phyloP scores from a whole-genome alignment of 2,888 invertebrate genomes.

The Dryocosmus kuriphilus region DNA sequence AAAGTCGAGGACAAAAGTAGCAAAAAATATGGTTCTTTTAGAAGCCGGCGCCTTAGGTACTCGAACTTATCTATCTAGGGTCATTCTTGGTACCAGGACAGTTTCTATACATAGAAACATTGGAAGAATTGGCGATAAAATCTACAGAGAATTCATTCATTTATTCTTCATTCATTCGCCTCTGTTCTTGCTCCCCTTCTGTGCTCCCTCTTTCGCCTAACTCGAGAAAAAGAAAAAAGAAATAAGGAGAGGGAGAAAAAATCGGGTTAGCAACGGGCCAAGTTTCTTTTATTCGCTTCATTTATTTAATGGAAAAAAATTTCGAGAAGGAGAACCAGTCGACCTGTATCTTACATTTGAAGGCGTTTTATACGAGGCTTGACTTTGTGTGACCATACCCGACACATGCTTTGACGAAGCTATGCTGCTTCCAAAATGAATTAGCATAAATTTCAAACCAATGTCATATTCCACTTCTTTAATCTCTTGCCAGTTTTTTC shows the following conservation, averaged over 20 bases:
- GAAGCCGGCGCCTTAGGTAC: constrained; percentile 45
- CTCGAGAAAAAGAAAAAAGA: constrained; percentile 21
- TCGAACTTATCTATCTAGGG: constrained; percentile 52
- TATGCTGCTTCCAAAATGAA: constrained; percentile 20
- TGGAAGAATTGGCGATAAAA: constrained; percentile 70
- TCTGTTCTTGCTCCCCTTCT: constrained; percentile 34
- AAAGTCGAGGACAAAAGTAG: constrained; percentile 40
- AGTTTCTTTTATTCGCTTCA: constrained; percentile 16
- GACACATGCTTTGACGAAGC: constrained; percentile 37
- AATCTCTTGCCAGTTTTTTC: constrained; percentile 6
- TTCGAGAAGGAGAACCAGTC: constrained; percentile 30
- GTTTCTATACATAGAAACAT: constrained; percentile 65
- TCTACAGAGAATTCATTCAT: constrained; percentile 72
- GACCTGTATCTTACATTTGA: constrained; percentile 25
- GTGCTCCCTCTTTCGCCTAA: constrained; percentile 25
- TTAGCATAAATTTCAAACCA: constrained; percentile 34
- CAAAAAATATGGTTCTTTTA: constrained; percentile 42
- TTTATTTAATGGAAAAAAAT: constrained; percentile 31
- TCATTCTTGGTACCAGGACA: constrained; percentile 53
- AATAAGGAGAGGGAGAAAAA: neutral
- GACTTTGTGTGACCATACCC: constrained; percentile 31
- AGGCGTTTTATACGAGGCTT: constrained; percentile 8
- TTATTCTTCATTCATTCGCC: constrained; percentile 57
- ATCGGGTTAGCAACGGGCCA: constrained; percentile 28
- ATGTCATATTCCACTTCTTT: constrained; percentile 29